Base-by-base conservation (phyloP, 2,113 vertebrate species). In the Barbus barbus region DNA sequence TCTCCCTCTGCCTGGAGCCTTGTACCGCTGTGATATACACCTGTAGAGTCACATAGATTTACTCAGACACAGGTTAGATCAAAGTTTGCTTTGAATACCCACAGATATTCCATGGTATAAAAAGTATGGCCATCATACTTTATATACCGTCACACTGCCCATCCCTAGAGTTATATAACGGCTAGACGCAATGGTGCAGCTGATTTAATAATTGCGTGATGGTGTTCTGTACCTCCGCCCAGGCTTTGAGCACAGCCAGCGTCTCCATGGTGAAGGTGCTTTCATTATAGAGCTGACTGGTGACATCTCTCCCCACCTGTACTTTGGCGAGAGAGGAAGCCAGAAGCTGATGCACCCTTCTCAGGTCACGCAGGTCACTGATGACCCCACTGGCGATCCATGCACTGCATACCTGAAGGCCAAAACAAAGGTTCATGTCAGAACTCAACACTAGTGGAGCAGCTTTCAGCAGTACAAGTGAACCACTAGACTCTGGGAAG, bases 321-420 rank as follows among this genome's bases (percentile, higher is more conserved):
- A 98, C 94, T 92, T 96, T 97, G 78, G 93, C 92, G 92, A 99
- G 92, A 18, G 97, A 98, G 79, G 96, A 96, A 53, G 96, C 94
- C 65, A 99, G 95, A 51, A 99, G 93, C 86, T 97, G 96, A 87
- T 98, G 96, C 87, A 99, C 96, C 33, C 97, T 95, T 82, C 95
- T 94, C 82, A 98, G 94, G 88, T 98, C 97, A 71, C 92, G 94
- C 44, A 96, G 91, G 87, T 99, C 97, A 83, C 94, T 95, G 69
- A 98, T 96, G 86, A 99, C 96, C 38, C 96, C 96, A 71, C 97
- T 97, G 89, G 95, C 91, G 53, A 99, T 95, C 97, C 97, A 99
- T 36, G 97, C 96, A 88, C 97, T 98, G 93, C 97, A 97, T 11
- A 99, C 97, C 97, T 99, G 90, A 60, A 86, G 71, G 16, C 36